Percentiles rank a stretch among this genome's conserved stretches.
Conservation (phyloP, 2,113 vertebrate species). For the Morone saxatilis region DNA sequence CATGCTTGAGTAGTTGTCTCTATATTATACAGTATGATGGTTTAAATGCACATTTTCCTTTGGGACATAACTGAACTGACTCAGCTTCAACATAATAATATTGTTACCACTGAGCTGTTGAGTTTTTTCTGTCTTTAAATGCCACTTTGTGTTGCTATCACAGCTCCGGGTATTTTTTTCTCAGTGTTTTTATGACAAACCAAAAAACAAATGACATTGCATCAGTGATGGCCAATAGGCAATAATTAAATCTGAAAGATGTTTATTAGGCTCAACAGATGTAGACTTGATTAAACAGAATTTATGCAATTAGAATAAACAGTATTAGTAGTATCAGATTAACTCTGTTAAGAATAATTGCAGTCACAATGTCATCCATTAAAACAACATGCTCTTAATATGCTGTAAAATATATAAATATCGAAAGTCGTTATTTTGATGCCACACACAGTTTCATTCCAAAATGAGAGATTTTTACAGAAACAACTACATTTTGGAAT, state of each 20-base stretch:
- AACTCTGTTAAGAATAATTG: slow-evolving; percentile 11
- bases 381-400: slow-evolving; percentile 22
- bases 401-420: background rate
- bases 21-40: background rate
- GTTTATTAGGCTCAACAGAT: slow-evolving; percentile 44
- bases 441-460: background rate
- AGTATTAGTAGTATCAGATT: slow-evolving; percentile 49
- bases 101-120: too few species aligned
- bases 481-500: background rate
- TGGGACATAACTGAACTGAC: background rate
- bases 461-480: background rate
- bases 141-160: too few species aligned
- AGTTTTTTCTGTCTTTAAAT: too few species aligned
- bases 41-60: background rate
- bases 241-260: background rate
- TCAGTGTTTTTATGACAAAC: background rate
- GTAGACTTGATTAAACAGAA: slow-evolving; percentile 14
- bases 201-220: too few species aligned
- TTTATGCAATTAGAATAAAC: slow-evolving; percentile 5
- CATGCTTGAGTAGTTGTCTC: background rate
- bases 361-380: background rate
- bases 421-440: slow-evolving; percentile 2
- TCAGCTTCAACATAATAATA: background rate
- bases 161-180: too few species aligned
- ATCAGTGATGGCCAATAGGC: background rate